These are phyloP conservation scores for Oreochromis grahami DNA, from an alignment of 2,797 vertebrate species.

Conservation along the genomic window DNA sequence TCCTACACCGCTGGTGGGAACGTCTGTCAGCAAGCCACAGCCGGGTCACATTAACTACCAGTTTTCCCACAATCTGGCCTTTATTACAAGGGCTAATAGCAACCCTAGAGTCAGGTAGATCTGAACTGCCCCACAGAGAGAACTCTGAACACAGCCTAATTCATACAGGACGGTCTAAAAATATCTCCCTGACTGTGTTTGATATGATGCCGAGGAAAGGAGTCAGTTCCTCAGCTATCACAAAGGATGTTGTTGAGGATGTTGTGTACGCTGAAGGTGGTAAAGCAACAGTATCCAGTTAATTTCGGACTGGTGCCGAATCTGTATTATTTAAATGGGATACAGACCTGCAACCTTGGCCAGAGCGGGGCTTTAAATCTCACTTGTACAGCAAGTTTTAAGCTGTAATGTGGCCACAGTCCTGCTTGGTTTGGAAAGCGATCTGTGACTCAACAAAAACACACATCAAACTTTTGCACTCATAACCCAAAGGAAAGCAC, in stretches of 20 bases:
- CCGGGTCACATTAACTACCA: constrained; percentile 74
- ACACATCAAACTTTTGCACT: constrained; percentile 50
- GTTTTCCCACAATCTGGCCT: constrained; percentile 79
- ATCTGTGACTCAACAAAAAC: constrained; percentile 64
- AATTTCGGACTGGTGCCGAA: neutral
- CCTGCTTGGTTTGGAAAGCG: constrained; percentile 45
- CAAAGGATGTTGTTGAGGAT: constrained; percentile 43
- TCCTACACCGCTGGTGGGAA: constrained; percentile 70
- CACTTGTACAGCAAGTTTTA: constrained; percentile 18
- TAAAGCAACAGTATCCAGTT: neutral
- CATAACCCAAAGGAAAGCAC: constrained; percentile 63
- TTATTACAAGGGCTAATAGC: constrained; percentile 73
- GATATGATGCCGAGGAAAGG: constrained; percentile 50
- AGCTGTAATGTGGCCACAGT: constrained; percentile 16
- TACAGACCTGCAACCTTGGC: neutral
- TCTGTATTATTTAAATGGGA: neutral
- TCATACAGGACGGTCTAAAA: constrained; percentile 63
- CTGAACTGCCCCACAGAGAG: constrained; percentile 70
- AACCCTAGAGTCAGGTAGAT: constrained; percentile 72
- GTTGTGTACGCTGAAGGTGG: neutral
- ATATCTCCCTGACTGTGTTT: constrained; percentile 38
- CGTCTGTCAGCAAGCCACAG: constrained; percentile 70
- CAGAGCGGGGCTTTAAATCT: neutral
- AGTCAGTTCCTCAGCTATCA: constrained; percentile 38
- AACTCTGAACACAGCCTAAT: constrained; percentile 55